A percentile compares a stretch with the other conserved stretches of the same genome.
phyloP scores from a whole-genome alignment of 2,888 invertebrate genomes.

The Drosophila robusta region DNA sequence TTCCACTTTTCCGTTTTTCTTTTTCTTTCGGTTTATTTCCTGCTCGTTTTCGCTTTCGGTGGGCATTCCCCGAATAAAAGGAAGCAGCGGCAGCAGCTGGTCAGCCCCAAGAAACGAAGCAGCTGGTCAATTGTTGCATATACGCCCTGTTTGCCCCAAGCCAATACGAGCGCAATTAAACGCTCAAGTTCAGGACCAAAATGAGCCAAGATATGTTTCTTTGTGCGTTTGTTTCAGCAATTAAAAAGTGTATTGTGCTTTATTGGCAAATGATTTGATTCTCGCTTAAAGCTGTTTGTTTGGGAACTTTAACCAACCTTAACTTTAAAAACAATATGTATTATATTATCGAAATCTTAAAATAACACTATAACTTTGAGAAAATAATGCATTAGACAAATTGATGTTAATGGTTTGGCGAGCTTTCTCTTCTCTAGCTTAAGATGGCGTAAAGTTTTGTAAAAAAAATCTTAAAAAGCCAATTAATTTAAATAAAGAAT shows the following conservation, averaged over 20 bases:
- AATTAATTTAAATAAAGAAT: too few species aligned
- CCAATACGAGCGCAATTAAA: neutral
- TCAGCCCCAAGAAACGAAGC: slow-evolving; percentile 5
- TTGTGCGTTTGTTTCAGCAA: neutral
- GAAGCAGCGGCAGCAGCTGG: slow-evolving; percentile 28
- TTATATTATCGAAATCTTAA: too few species aligned
- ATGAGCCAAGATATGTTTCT: neutral
- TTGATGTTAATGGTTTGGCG: too few species aligned
- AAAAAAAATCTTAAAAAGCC: too few species aligned
- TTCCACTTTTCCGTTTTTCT: neutral
- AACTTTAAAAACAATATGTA: too few species aligned
- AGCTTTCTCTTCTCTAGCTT: too few species aligned
- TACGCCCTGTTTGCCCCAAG: slow-evolving; percentile 21
- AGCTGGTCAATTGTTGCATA: slow-evolving; percentile 28
- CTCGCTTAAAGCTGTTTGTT: neutral
- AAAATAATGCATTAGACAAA: too few species aligned
- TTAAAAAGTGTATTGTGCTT: neutral
- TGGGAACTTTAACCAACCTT: too few species aligned
- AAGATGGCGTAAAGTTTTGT: too few species aligned
- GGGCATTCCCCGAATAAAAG: slow-evolving; percentile 12
- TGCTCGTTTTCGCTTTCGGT: slow-evolving; percentile 13
- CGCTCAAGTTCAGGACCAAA: neutral
- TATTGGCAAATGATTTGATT: neutral
- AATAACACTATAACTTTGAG: too few species aligned
- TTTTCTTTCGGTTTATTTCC: neutral